phyloP scores from a whole-genome alignment of 1,140 invertebrate genomes.

The Drosophila takahashii region DNA sequence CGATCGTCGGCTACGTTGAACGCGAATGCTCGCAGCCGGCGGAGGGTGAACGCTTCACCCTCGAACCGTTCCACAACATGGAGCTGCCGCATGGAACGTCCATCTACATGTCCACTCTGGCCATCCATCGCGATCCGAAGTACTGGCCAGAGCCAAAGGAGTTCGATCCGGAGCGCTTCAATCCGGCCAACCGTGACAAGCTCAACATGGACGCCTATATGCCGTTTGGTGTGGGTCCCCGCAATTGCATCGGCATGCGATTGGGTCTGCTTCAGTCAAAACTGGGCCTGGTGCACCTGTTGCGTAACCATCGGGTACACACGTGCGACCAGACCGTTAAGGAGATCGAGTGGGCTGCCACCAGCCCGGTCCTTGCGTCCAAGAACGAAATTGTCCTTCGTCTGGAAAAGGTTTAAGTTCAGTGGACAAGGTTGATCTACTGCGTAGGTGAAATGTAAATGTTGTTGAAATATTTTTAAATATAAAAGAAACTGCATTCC shows the following conservation, averaged over 20 bases:
- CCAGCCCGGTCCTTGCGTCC: conserved; percentile 15
- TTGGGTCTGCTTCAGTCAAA: conserved; percentile 70
- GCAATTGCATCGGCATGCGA: conserved; percentile 90
- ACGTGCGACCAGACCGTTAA: conserved; percentile 49
- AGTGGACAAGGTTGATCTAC: background rate
- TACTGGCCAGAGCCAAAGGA: conserved; percentile 88
- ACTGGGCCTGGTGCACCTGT: conserved; percentile 66
- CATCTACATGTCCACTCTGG: conserved; percentile 61
- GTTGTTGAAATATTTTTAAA: too few species aligned
- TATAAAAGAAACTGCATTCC: conserved; percentile 2
- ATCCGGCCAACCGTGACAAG: conserved; percentile 85
- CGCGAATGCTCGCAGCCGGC: conserved; percentile 61
- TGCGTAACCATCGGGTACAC: conserved; percentile 59
- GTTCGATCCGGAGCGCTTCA: conserved; percentile 89
- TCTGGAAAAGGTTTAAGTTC: conserved; percentile 31
- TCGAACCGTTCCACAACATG: conserved; percentile 51
- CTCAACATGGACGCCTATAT: conserved; percentile 85
- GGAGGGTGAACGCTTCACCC: conserved; percentile 57
- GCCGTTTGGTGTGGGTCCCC: conserved; percentile 91
- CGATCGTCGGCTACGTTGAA: conserved; percentile 61
- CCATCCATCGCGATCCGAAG: conserved; percentile 78
- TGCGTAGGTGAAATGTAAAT: background rate
- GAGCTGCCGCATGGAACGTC: conserved; percentile 58
- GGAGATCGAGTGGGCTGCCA: conserved; percentile 27
- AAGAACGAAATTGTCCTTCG: conserved; percentile 48